Evolutionary conservation across 2,888 invertebrate species (phyloP), one percentile per base, ranked within the genome.

Genomic region (Lasius platythorax): DNA sequence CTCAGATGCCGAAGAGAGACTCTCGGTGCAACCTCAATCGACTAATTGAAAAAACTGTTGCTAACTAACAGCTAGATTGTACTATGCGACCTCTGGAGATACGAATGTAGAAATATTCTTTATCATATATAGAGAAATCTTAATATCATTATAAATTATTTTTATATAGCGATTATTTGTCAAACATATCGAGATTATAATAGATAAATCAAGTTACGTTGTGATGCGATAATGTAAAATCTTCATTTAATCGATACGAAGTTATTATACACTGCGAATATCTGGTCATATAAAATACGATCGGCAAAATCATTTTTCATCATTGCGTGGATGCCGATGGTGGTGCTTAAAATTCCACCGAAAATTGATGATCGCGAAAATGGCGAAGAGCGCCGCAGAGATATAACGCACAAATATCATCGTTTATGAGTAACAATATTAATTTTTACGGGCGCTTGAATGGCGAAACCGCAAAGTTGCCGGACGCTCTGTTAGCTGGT

Each of bases 401-500:
- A 82, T 82, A 67, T 76, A 58, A 67, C 79, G 8, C 50, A 74
- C 74, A 63, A 82, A 82, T 53, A 73, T 40, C 50, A 53, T 53
- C 75, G 63, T 72, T 66, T 61, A 75, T 68, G 73, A 67, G 63
- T 28, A 72, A 56, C 53, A 68, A 23, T 85, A 79, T 84, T 70
- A 70, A 84, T 85, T 79, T 84, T 84, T 72, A 70, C 63, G 53
- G 66, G 23, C 68, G 53, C 58, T 72, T 37, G 61, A 67, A 82
- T 64, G 46, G 79, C 58, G 28, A 63, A 23, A 43, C 74, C 76
- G 23, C 82, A 58, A 76, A 72, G 85, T 89, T 85, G 70, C 58
- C 67, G 73, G 75, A 74, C 43, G 18, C 18, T 58, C 67, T 67
- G 43, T 73, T 67, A 74, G 46, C 70, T n/a, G 70, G 66, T 63